These are phyloP conservation scores for Lypha dubia DNA, from an alignment of 2,888 invertebrate genomes.

Conservation along the genomic window DNA sequence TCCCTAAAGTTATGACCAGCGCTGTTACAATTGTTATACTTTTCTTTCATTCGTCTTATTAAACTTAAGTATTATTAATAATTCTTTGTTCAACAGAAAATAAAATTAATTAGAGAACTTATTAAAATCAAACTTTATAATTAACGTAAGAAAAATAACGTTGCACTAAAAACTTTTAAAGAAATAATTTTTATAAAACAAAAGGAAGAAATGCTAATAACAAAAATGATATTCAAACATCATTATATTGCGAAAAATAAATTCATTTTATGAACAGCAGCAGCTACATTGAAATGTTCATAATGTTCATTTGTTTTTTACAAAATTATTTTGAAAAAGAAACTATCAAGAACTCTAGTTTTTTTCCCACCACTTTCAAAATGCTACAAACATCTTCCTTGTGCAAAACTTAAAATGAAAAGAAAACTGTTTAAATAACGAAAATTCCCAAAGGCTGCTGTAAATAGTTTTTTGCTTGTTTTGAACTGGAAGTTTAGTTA, in stretches of 20 bases:
- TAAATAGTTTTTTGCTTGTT: no score
- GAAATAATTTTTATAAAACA: slow-evolving; percentile 1
- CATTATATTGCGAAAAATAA: slow-evolving; percentile 46
- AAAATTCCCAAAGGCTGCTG: slow-evolving; percentile 52
- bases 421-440: slow-evolving; percentile 22
- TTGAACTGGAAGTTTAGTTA: slow-evolving; percentile 30
- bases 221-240: slow-evolving; percentile 44
- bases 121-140: slow-evolving; percentile 27
- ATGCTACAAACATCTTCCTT: slow-evolving; percentile 27
- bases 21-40: slow-evolving; percentile 3
- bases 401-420: slow-evolving; percentile 3
- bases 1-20: not conserved
- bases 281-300: slow-evolving; percentile 9
- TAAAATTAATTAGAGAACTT: slow-evolving; percentile 28
- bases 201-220: slow-evolving; percentile 6
- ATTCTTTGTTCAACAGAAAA: slow-evolving; percentile 1
- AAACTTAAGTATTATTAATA: slow-evolving; percentile 10
- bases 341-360: slow-evolving; percentile 29
- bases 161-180: not conserved
- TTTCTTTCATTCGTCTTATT: slow-evolving; percentile 2
- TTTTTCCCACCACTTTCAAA: not conserved
- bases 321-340: not conserved
- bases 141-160: not conserved
- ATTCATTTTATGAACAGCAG: not conserved
- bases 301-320: not conserved